These are phyloP conservation scores for Eledone cirrhosa DNA, from an alignment of 2,888 invertebrate species.

Conservation along the genomic window DNA sequence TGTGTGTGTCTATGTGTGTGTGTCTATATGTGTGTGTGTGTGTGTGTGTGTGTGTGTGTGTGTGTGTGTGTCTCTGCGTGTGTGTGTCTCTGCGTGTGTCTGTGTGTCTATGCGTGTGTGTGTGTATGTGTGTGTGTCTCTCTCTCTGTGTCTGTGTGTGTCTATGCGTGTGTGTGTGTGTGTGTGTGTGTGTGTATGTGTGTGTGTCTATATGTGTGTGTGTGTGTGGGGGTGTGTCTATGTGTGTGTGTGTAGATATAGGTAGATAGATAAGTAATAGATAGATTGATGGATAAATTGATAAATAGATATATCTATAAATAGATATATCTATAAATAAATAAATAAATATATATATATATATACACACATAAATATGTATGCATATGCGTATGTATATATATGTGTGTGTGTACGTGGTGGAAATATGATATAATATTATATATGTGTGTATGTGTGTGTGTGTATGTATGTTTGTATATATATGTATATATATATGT, in stretches of 20 bases:
- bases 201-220: not conserved
- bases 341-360: conserved; percentile 1
- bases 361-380: not conserved
- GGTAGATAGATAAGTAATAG: not conserved
- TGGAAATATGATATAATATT: no score
- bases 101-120: not conserved
- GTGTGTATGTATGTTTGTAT: not conserved
- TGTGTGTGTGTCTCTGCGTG: not conserved
- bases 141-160: not conserved
- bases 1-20: no score
- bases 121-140: not conserved
- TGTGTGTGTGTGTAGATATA: not conserved
- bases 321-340: conserved; percentile 2
- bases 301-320: not conserved
- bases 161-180: not conserved
- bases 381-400: conserved; percentile 1
- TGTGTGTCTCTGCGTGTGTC: not conserved
- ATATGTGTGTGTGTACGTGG: not conserved
- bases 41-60: not conserved
- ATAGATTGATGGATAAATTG: not conserved
- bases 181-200: not conserved
- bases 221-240: not conserved
- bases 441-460: not conserved
- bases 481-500: conserved; percentile 14
- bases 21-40: no score